phyloP scores from a whole-genome alignment of 2,797 vertebrate species.

The Sarcoramphus papa region DNA sequence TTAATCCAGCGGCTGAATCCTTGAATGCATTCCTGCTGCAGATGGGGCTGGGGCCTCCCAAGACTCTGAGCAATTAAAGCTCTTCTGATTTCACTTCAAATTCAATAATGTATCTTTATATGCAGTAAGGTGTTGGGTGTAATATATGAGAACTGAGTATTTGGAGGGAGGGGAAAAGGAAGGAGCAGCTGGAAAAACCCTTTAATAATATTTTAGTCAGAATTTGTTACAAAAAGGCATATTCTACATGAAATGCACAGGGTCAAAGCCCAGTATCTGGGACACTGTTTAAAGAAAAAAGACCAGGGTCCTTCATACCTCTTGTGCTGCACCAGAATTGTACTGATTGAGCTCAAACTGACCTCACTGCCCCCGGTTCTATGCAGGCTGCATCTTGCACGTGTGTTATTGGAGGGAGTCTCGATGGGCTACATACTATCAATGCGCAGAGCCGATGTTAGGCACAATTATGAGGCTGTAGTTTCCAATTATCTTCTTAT shows the following conservation, averaged over 20 bases:
- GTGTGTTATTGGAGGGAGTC: background rate
- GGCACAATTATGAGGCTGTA: background rate
- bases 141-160: background rate
- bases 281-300: background rate
- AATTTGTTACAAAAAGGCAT: background rate
- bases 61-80: background rate
- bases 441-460: accelerated
- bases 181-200: background rate
- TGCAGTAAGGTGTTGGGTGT: background rate
- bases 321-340: background rate
- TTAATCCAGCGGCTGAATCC: background rate
- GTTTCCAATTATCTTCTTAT: background rate
- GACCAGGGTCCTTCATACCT: background rate
- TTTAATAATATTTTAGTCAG: background rate
- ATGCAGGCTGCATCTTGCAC: background rate
- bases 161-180: background rate
- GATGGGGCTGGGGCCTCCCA: background rate
- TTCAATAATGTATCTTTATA: background rate
- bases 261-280: background rate
- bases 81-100: background rate
- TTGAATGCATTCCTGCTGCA: background rate
- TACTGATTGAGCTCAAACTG: background rate
- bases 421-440: accelerated
- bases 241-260: background rate
- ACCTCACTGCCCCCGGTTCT: background rate